phyloP scores from a whole-genome alignment of 2,113 vertebrate species.

The Peucedramus taeniatus region DNA sequence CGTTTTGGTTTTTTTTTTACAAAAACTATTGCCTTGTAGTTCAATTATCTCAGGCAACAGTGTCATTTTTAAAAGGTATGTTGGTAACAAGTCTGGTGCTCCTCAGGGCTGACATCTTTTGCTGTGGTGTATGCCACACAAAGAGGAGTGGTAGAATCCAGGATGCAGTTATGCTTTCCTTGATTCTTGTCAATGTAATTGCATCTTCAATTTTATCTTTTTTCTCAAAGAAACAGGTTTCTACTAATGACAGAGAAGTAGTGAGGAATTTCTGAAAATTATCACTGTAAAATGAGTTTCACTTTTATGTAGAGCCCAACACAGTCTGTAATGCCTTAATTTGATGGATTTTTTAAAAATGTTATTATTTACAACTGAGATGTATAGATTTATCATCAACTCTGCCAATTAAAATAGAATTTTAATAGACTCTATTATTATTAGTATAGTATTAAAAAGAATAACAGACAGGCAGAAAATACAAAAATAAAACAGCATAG shows the following conservation, averaged over 20 bases:
- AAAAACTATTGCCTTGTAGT: not conserved
- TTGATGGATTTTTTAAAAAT: not conserved
- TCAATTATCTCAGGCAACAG: not conserved
- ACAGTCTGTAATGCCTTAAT: not conserved
- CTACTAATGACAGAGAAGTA: not conserved
- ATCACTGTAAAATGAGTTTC: not conserved
- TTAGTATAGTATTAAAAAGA: not conserved
- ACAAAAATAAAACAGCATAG: not conserved
- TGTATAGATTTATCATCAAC: not conserved
- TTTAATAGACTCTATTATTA: not conserved
- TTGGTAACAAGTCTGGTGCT: not conserved
- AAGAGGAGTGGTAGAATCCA: not conserved
- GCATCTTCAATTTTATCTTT: not conserved
- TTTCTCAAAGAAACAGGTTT: not conserved
- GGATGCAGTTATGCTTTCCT: not conserved
- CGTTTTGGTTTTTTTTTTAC: not conserved
- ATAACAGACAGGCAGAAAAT: not conserved
- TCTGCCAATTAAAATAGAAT: not conserved
- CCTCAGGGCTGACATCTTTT: not conserved
- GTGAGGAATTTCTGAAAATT: not conserved
- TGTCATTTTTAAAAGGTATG: not conserved
- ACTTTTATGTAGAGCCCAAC: not conserved
- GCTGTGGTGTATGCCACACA: not conserved
- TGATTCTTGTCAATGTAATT: not conserved
- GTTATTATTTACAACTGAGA: not conserved